Evolutionary conservation across 2,113 vertebrate species (phyloP).

Genomic region (Hydrochoerus hydrochaeris): DNA sequence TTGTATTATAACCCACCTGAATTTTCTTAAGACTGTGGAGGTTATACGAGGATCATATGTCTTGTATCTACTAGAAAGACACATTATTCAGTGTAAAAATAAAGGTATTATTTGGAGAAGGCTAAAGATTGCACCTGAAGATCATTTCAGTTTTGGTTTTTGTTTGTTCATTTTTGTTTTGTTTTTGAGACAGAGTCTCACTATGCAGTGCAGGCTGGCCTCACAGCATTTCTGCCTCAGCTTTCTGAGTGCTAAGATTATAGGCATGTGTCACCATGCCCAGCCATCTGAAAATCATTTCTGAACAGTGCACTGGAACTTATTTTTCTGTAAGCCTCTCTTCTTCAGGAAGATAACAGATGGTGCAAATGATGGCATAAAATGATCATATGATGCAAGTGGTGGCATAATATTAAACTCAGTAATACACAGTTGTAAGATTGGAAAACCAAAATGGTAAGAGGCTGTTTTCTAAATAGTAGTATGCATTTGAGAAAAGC

Average conservation of each 20-base stretch:
- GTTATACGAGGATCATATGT: not conserved
- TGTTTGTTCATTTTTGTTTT: not conserved
- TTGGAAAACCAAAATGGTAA: not conserved
- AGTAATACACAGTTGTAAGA: not conserved
- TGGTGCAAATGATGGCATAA: slow-evolving; percentile 23
- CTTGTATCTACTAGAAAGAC: not conserved
- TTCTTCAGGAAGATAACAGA: slow-evolving; percentile 51
- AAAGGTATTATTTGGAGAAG: slow-evolving; percentile 14
- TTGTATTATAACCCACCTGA: not conserved
- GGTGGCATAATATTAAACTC: not conserved
- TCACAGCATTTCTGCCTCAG: not conserved
- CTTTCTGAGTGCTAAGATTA: not conserved
- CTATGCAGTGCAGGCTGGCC: not conserved
- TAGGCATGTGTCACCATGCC: not conserved
- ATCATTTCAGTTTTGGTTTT: not conserved
- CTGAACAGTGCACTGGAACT: not conserved
- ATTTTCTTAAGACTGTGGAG: not conserved
- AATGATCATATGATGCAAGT: not conserved
- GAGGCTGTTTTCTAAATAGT: not conserved
- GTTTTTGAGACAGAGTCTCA: not conserved
- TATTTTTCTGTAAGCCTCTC: slow-evolving; percentile 26
- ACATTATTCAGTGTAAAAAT: slow-evolving; percentile 22
- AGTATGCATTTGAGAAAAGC: not conserved
- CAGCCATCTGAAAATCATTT: not conserved
- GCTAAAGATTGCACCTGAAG: slow-evolving; percentile 27